These are phyloP conservation scores for Chalcosyrphus nemorum DNA, from an alignment of 2,888 invertebrate genomes.

Conservation along the genomic window DNA sequence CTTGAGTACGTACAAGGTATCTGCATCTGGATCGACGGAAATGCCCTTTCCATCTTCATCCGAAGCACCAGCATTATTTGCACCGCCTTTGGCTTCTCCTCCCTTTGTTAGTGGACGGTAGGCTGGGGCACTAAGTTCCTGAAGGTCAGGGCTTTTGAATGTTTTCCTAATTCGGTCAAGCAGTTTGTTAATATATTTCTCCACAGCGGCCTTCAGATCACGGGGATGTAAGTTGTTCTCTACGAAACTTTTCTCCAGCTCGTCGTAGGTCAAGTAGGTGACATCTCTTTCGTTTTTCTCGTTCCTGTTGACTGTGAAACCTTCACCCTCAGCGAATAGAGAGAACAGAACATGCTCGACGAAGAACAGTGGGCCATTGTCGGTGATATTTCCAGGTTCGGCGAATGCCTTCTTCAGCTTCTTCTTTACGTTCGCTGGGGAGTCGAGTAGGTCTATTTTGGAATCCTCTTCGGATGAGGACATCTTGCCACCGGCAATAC, in stretches of 20 bases:
- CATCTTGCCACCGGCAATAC: conserved; percentile 98
- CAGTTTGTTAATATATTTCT: conserved; percentile 91
- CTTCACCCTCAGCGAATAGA: conserved; percentile 87
- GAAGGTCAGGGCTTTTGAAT: conserved; percentile 91
- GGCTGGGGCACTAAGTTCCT: conserved; percentile 90
- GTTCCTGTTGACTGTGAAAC: conserved; percentile 88
- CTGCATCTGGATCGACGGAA: conserved; percentile 94
- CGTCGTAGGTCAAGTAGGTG: conserved; percentile 87
- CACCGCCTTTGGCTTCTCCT: conserved; percentile 82
- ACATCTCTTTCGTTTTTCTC: conserved; percentile 91
- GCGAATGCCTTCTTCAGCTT: conserved; percentile 97
- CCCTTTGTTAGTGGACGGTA: conserved; percentile 90
- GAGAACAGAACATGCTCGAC: conserved; percentile 96
- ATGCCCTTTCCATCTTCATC: conserved; percentile 90
- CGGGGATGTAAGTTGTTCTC: conserved; percentile 94
- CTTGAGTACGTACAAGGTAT: conserved; percentile 94
- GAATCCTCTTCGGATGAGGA: conserved; percentile 99
- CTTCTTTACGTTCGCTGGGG: conserved; percentile 93
- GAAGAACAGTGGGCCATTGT: conserved; percentile 97
- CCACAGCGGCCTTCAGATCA: conserved; percentile 94
- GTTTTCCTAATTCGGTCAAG: conserved; percentile 93
- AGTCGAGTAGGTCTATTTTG: conserved; percentile 98
- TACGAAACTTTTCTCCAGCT: conserved; percentile 91
- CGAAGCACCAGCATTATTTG: conserved; percentile 77
- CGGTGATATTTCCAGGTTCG: conserved; percentile 95